Conservation (phyloP, 2,888 invertebrate genomes). For the Athalia circularis region DNA sequence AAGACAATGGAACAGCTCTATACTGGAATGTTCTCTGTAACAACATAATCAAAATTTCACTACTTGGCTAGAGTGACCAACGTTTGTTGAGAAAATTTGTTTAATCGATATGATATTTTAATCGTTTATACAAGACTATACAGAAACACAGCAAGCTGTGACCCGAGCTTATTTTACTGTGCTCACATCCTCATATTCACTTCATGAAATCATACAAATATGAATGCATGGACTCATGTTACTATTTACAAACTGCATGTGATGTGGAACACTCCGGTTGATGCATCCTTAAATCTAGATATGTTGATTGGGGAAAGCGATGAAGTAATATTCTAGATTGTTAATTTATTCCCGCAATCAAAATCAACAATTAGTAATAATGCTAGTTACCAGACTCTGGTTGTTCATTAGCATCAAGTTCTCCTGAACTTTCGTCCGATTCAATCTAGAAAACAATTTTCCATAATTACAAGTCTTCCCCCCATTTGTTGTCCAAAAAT, state of each 20-base stretch:
- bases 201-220: neutral
- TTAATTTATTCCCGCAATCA: slow-evolving; percentile 12
- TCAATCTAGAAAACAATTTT: slow-evolving; percentile 60
- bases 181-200: neutral
- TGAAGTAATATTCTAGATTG: neutral
- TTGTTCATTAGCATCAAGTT: slow-evolving; percentile 66
- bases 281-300: neutral
- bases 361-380: slow-evolving; percentile 19
- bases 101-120: neutral
- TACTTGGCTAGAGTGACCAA: too few relatives aligned
- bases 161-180: neutral
- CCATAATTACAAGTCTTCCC: neutral
- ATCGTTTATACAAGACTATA: slow-evolving; percentile 20
- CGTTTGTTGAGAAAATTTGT: neutral
- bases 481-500: slow-evolving; percentile 3
- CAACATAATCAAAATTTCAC: too few relatives aligned
- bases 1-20: too few relatives aligned
- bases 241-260: neutral
- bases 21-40: too few relatives aligned
- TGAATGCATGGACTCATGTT: neutral
- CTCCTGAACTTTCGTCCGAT: slow-evolving; percentile 68
- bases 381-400: slow-evolving; percentile 44
- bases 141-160: slow-evolving; percentile 10
- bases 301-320: neutral
- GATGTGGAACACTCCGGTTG: neutral